phyloP scores from a whole-genome alignment of 2,113 vertebrate species.

The Ginglymostoma cirratum region DNA sequence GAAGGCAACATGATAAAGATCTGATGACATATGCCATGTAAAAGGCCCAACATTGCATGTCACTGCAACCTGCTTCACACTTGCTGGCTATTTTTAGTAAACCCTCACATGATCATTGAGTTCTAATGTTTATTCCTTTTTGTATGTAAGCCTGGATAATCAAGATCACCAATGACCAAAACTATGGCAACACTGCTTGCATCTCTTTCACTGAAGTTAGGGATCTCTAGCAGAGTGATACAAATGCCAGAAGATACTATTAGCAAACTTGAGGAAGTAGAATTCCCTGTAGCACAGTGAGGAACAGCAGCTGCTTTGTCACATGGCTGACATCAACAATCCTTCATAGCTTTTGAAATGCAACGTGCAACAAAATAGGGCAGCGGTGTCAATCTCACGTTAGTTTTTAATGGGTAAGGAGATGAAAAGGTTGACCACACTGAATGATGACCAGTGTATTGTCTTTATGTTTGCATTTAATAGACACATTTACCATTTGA shows the following conservation, averaged over 20 bases:
- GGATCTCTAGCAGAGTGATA: background rate
- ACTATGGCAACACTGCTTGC: background rate
- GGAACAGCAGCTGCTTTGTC: background rate
- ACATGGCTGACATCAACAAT: background rate
- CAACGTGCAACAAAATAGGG: slow-evolving; percentile 1
- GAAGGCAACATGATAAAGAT: background rate
- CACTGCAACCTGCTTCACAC: background rate
- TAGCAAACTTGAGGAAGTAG: background rate
- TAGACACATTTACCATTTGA: background rate
- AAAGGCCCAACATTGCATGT: background rate
- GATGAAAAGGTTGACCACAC: background rate
- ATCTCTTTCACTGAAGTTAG: background rate
- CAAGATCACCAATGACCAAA: background rate
- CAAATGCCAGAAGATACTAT: background rate
- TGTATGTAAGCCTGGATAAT: background rate
- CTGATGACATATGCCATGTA: background rate
- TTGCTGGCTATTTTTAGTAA: background rate
- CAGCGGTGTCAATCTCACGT: background rate
- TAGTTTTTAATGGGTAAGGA: background rate
- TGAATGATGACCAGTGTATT: background rate
- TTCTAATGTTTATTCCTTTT: background rate
- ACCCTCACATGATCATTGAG: background rate
- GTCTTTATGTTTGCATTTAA: background rate
- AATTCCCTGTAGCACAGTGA: background rate
- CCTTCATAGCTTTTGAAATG: background rate